phyloP scores from a whole-genome alignment of 2,797 vertebrate species.

The Lycodopsis pacificus region DNA sequence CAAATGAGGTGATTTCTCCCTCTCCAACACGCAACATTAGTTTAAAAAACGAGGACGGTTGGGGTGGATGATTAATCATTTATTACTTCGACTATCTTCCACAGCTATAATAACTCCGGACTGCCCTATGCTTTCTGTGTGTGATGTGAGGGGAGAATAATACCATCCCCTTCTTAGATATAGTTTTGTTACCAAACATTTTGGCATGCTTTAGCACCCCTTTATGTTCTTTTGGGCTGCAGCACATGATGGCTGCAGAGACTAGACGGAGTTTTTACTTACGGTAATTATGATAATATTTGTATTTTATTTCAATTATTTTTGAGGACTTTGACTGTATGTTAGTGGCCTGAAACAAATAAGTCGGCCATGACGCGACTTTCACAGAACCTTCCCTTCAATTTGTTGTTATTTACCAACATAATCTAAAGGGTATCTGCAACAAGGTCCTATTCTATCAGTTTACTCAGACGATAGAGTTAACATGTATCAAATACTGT shows the following conservation, averaged over 20 bases:
- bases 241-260: not conserved
- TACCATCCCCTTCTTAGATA: not conserved
- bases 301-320: too few species aligned
- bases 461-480: slow-evolving; percentile 3
- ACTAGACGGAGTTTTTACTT: not conserved
- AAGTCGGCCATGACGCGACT: not conserved
- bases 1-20: slow-evolving; percentile 45
- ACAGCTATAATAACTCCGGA: slow-evolving; percentile 21
- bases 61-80: slow-evolving; percentile 41
- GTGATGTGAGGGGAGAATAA: slow-evolving; percentile 15
- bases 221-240: slow-evolving; percentile 11
- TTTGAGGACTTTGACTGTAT: not conserved
- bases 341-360: not conserved
- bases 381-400: not conserved
- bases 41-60: slow-evolving; percentile 32
- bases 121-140: not conserved
- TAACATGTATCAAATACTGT: slow-evolving; percentile 4
- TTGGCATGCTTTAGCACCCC: not conserved
- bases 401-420: not conserved
- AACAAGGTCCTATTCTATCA: not conserved
- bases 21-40: slow-evolving; percentile 47
- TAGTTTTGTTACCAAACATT: slow-evolving; percentile 3
- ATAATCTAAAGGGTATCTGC: not conserved
- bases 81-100: slow-evolving; percentile 33
- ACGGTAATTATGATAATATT: not conserved